Evolutionary conservation across 30 jellyfish, hydroid and myxozoan species (phyloP), one percentile per base, ranked within the genome.

Genomic region (Aurelia coerulea): DNA sequence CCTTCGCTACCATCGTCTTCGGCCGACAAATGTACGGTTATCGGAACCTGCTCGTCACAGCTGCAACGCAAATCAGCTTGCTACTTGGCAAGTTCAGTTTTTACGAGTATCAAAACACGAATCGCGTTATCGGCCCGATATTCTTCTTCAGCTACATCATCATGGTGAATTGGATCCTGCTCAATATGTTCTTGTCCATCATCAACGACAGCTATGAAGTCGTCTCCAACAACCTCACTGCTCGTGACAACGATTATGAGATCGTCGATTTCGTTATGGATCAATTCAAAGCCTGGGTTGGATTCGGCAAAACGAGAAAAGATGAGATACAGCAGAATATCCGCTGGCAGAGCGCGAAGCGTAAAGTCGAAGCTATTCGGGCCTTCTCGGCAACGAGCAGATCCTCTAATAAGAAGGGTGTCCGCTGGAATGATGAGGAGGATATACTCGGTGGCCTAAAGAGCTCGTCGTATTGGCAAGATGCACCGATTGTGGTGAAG

Each of bases 31-130:
- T 94, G 84, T 77, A 94, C 80, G 97, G 98, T 15, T 94, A 94
- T 66, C 90, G 97, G 7, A 88, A 88, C 87, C 18, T 81, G 76
- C 84, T 94, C 58, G 95, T 81, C 5, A 80, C 97, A 50, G 91
- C 96, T 5, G 96, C 98, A 15, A 88, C 98, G 42, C 96, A 87
- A 32, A 79, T 94, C 94, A 88, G 97, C 72, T 66, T 94, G 69
- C 91, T 94, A 7, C 96, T 94, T 78, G 99, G 99, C 64, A 95
- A 95, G 81, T 95, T 95, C 92, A 86, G 90, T 73, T 95, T 90
- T 88, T 56, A 80, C 86, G 98, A 89, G 63, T 95, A 81, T 79
- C 96, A 89, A 76, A 63, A 74, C 63, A 89, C 99, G 42, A 89
- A 95, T 74, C 95, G 97, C 19, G 91, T 95, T 1, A 90, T 95